Evolutionary conservation across 2,797 vertebrate species (phyloP), one percentile per base, ranked within the genome.

Genomic region (Triplophysa yarkandensis): DNA sequence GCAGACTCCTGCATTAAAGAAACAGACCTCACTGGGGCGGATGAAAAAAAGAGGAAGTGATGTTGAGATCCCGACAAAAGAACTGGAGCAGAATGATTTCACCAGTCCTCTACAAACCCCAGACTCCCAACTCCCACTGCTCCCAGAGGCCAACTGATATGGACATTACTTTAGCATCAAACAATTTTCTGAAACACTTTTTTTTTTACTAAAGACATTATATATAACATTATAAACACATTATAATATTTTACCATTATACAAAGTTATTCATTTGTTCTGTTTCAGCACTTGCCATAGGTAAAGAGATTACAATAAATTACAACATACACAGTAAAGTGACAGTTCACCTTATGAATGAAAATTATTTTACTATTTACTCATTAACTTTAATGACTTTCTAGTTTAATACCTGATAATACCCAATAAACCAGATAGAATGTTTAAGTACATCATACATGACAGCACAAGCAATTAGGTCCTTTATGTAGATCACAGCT

Each of bases 1-100:
- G 27, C 61, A 78, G 79, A 44, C 50, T 14, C 68, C 74, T 7
- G 77, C 73, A 39, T 39, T 68, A 61, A 80, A 70, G 48, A 83
- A 76, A 32, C 68, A 74, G 4, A 61, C 21, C 28, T 68, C 82
- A 50, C 63, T 16, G 0, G 82, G 73, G 27, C 86, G 79, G 55
- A 75, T 4, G 80, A 80, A 67, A 58, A 64, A n/a, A 25, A 84
- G 76, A 30, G 81, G 74, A 28, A 19, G 0, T 1, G 1, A 52
- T 7, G 76, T 71, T 9, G 83, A 52, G 32, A 58, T 44, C 1
- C 57, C 52, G 44, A 82, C 57, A 79, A 70, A 2, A 36, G 77
- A 77, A 71, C 69, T 25, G 2, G 64, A 0, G 19, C 74, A 72
- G 60, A 76, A 79, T 0, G 14, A 68, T 61, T 43, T 58, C 0